phyloP scores from a whole-genome alignment of 2,113 vertebrate genomes.

The Trachemys scripta region DNA sequence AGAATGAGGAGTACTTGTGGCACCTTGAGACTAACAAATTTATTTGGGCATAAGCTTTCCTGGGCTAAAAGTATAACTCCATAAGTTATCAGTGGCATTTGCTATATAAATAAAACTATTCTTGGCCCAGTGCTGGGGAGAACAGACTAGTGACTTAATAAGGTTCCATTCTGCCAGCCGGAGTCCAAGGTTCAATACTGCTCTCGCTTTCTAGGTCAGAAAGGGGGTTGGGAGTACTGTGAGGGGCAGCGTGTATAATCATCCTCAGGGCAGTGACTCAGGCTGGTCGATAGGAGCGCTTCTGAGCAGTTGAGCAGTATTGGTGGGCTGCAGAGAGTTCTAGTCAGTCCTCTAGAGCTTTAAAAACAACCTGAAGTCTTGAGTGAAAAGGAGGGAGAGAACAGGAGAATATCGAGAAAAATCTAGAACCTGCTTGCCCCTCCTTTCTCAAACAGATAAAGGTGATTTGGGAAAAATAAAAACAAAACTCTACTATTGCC shows the following conservation, averaged over 20 bases:
- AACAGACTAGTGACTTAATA: rapidly evolving
- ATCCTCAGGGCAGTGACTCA: not conserved
- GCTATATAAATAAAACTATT: not conserved
- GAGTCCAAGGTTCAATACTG: not conserved
- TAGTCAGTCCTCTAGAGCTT: rapidly evolving
- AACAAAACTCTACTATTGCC: not conserved
- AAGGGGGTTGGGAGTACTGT: not conserved
- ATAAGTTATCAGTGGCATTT: not conserved
- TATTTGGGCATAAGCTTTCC: too few species aligned
- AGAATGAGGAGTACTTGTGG: too few species aligned
- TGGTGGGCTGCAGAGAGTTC: not conserved
- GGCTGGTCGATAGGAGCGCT: rapidly evolving
- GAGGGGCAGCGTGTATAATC: not conserved
- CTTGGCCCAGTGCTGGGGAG: rapidly evolving
- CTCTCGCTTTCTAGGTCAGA: not conserved
- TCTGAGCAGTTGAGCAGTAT: not conserved
- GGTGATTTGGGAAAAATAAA: rapidly evolving
- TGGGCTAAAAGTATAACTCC: not conserved
- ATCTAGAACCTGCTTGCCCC: not conserved
- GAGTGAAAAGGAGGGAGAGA: not conserved
- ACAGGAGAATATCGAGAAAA: not conserved
- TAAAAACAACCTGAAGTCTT: not conserved
- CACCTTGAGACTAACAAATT: too few species aligned
- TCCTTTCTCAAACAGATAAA: not conserved
- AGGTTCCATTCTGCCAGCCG: not conserved